Conservation (phyloP, 2,797 vertebrate species). For the Myotis vivesi region DNA sequence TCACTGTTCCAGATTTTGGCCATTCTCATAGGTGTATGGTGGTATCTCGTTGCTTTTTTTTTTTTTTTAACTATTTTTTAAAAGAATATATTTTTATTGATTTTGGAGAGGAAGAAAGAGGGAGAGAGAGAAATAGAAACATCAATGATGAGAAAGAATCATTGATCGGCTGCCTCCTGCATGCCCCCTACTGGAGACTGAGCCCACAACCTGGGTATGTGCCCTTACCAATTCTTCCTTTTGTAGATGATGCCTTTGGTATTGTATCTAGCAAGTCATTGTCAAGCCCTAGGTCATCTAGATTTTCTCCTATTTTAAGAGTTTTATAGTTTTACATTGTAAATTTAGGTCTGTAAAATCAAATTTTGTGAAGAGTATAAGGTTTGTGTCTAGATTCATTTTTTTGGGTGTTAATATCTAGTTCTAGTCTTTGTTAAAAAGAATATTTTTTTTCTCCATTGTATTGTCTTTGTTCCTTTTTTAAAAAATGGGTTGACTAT, state of each 20-base stretch:
- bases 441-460: not conserved
- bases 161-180: no score
- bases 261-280: not conserved
- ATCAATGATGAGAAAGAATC: no score
- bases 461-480: not conserved
- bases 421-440: slow-evolving; percentile 1
- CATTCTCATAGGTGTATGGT: not conserved
- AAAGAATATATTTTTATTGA: no score
- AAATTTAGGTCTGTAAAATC: not conserved
- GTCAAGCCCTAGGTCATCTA: not conserved
- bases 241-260: not conserved
- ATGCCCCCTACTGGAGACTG: no score
- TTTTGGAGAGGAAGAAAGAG: no score
- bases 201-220: no score
- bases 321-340: not conserved
- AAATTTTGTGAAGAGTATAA: not conserved
- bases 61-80: no score
- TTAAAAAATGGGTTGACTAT: not conserved
- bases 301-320: not conserved
- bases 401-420: not conserved
- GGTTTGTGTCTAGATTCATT: not conserved
- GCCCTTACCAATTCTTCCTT: not conserved
- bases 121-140: no score
- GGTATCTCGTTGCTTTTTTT: not conserved
- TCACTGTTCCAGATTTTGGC: not conserved